Conservation (phyloP, 2,888 invertebrate species). For the Muschampia plurimacula region DNA sequence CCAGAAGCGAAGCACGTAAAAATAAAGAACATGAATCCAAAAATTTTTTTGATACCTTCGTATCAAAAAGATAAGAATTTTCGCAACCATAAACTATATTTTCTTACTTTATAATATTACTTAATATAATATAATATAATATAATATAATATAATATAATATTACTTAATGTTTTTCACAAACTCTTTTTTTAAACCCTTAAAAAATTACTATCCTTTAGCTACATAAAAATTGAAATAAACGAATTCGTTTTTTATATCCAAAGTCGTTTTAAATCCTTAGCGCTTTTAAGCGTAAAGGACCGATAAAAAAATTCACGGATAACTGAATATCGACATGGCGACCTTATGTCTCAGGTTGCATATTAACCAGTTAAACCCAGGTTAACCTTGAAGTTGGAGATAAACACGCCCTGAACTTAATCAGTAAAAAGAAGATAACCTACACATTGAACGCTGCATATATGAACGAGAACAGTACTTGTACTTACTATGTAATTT, state of each 20-base stretch:
- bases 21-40: no score
- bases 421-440: slow-evolving; percentile 34
- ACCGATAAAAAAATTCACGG: slow-evolving; percentile 23
- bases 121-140: no score
- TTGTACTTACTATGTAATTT: background rate
- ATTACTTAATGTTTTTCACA: no score
- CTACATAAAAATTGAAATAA: no score
- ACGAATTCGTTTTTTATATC: background rate
- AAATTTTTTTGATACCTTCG: no score
- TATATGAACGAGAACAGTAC: background rate
- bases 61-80: no score
- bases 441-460: slow-evolving; percentile 20
- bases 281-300: slow-evolving; percentile 3
- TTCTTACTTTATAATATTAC: no score
- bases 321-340: slow-evolving; percentile 13
- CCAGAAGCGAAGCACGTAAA: no score
- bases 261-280: background rate
- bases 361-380: slow-evolving; percentile 31
- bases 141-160: no score
- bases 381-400: slow-evolving; percentile 28
- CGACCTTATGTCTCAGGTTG: slow-evolving; percentile 34
- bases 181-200: no score
- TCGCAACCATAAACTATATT: no score
- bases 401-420: slow-evolving; percentile 22
- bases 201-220: no score